Conservation (phyloP, 2,888 invertebrate species). For the Carterocephalus palaemon region DNA sequence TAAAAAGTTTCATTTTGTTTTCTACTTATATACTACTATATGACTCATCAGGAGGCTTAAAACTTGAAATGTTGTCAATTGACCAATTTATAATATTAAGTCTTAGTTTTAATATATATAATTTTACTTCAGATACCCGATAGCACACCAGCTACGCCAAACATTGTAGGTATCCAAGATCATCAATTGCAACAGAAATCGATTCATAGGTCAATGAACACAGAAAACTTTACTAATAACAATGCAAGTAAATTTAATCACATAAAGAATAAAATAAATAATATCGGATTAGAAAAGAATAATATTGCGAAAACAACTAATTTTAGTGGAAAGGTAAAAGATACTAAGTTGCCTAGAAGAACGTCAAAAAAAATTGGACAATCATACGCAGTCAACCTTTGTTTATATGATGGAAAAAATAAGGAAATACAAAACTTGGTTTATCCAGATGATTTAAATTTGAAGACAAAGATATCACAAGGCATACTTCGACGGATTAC, state of each 20-base stretch:
- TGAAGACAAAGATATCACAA: constrained; percentile 35
- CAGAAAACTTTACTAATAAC: constrained; percentile 4
- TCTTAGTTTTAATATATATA: too few relatives aligned
- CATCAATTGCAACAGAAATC: constrained; percentile 13
- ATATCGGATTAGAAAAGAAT: constrained; percentile 4
- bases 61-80: too few relatives aligned
- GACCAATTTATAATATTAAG: too few relatives aligned
- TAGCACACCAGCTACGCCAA: constrained; percentile 14
- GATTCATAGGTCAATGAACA: constrained; percentile 21
- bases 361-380: constrained; percentile 35
- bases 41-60: too few relatives aligned
- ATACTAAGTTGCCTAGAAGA: constrained; percentile 21
- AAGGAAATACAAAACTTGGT: constrained; percentile 25
- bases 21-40: too few relatives aligned
- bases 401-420: constrained; percentile 50
- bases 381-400: constrained; percentile 58
- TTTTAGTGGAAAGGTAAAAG: not conserved
- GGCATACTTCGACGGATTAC: constrained; percentile 33
- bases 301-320: not conserved
- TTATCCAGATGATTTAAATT: constrained; percentile 15
- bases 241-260: constrained; percentile 1
- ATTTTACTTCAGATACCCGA: constrained; percentile 22
- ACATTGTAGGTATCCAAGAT: constrained; percentile 11
- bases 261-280: constrained; percentile 4
- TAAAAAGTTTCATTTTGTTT: too few relatives aligned